Percentiles rank a stretch among this genome's conserved stretches.
These are phyloP conservation scores for Megalonaias nervosa DNA, from an alignment of 1,140 invertebrate species.

Conservation along the genomic window DNA sequence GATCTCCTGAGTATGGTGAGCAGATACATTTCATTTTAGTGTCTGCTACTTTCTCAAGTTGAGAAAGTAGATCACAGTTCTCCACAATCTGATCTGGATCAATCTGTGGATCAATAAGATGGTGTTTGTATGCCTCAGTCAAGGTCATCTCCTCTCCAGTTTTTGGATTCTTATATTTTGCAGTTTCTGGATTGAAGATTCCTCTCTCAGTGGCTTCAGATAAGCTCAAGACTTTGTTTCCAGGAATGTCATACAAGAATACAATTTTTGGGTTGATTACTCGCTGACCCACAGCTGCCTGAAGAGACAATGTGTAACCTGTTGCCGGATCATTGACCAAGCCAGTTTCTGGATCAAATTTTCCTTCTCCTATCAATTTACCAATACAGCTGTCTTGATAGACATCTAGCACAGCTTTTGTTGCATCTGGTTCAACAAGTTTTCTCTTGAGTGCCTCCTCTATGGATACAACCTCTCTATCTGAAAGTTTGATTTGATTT, in stretches of 20 bases:
- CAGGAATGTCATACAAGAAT: slow-evolving; percentile 59
- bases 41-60: slow-evolving; percentile 51
- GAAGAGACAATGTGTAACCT: slow-evolving; percentile 62
- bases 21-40: slow-evolving; percentile 46
- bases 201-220: slow-evolving; percentile 56
- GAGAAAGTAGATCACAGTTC: slow-evolving; percentile 48
- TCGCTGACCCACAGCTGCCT: slow-evolving; percentile 83
- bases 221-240: slow-evolving; percentile 54
- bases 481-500: slow-evolving; percentile 62
- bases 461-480: slow-evolving; percentile 77
- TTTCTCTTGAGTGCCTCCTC: slow-evolving; percentile 88
- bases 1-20: slow-evolving; percentile 41
- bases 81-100: slow-evolving; percentile 52
- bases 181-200: slow-evolving; percentile 53
- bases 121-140: slow-evolving; percentile 50
- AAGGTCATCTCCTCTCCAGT: slow-evolving; percentile 58
- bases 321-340: slow-evolving; percentile 79
- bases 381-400: slow-evolving; percentile 59
- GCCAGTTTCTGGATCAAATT: slow-evolving; percentile 82
- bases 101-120: slow-evolving; percentile 53
- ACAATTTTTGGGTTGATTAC: slow-evolving; percentile 81
- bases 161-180: slow-evolving; percentile 53
- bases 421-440: slow-evolving; percentile 89
- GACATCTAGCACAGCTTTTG: slow-evolving; percentile 67
- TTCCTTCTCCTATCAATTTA: slow-evolving; percentile 79